Conservation (phyloP, 1,140 invertebrate species). For the Tenebrio molitor region DNA sequence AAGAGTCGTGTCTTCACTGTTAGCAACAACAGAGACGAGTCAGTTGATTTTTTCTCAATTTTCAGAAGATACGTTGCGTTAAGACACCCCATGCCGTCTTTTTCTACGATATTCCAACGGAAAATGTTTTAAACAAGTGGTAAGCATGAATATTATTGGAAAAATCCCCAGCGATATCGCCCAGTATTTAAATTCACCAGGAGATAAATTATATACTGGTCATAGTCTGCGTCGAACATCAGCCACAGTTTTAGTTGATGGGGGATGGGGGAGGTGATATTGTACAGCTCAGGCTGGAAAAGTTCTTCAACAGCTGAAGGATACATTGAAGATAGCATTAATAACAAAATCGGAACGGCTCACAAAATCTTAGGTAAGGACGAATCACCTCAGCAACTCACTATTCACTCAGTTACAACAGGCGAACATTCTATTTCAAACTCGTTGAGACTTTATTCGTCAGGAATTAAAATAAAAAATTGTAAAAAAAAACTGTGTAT, state of each 20-base stretch:
- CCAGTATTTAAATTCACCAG: conserved; percentile 4
- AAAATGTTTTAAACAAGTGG: background rate
- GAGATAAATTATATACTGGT: background rate
- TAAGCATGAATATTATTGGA: background rate
- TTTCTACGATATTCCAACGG: background rate
- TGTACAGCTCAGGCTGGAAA: conserved; percentile 49
- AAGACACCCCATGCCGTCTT: background rate
- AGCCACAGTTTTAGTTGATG: conserved; percentile 56
- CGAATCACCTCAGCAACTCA: background rate
- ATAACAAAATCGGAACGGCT: conserved; percentile 12
- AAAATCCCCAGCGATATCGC: background rate
- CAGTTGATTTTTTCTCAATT: background rate
- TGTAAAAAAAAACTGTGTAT: too few relatives aligned
- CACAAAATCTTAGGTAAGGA: background rate
- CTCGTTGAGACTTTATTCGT: too few relatives aligned
- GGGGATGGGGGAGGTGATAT: conserved; percentile 42
- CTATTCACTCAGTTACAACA: background rate
- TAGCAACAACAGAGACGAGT: background rate
- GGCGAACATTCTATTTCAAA: background rate
- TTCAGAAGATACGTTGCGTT: conserved; percentile 8
- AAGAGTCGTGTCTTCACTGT: conserved; percentile 3
- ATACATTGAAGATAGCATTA: conserved; percentile 17
- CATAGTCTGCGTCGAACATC: conserved; percentile 58
- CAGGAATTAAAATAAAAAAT: too few relatives aligned
- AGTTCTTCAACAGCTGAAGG: conserved; percentile 14